A percentile compares a stretch with the other conserved stretches of the same genome.
phyloP scores from a whole-genome alignment of 2,113 vertebrate species.

The Nyctibius bracteatus region DNA sequence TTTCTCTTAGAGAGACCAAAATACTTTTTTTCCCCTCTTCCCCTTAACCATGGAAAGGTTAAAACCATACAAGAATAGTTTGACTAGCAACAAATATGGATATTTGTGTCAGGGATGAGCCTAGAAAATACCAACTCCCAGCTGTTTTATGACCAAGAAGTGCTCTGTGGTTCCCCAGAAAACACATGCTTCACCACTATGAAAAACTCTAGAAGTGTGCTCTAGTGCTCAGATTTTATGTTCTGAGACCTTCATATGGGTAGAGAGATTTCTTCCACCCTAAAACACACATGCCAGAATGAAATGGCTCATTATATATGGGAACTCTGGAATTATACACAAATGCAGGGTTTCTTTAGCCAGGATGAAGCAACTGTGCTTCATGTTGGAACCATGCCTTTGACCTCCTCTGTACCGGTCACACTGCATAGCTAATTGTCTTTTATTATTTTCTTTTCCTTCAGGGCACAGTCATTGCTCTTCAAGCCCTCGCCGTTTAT shows the following conservation, averaged over 20 bases:
- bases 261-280: background rate
- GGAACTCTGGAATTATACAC: background rate
- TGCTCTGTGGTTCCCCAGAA: background rate
- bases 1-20: background rate
- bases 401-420: background rate
- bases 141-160: background rate
- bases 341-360: background rate
- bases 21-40: fast-evolving
- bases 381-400: background rate
- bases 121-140: background rate
- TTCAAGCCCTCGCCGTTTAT: conserved; percentile 63
- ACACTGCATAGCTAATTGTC: fast-evolving
- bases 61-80: background rate
- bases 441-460: background rate
- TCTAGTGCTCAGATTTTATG: background rate
- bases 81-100: background rate
- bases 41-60: background rate
- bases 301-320: background rate
- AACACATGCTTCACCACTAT: background rate
- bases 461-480: conserved; percentile 71
- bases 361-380: background rate
- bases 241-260: background rate
- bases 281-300: background rate
- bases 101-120: fast-evolving
- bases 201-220: background rate